Percentiles rank a stretch among this genome's conserved stretches.
These are phyloP conservation scores for Syngnathus rostellatus DNA, from an alignment of 2,797 vertebrate genomes.

Conservation along the genomic window DNA sequence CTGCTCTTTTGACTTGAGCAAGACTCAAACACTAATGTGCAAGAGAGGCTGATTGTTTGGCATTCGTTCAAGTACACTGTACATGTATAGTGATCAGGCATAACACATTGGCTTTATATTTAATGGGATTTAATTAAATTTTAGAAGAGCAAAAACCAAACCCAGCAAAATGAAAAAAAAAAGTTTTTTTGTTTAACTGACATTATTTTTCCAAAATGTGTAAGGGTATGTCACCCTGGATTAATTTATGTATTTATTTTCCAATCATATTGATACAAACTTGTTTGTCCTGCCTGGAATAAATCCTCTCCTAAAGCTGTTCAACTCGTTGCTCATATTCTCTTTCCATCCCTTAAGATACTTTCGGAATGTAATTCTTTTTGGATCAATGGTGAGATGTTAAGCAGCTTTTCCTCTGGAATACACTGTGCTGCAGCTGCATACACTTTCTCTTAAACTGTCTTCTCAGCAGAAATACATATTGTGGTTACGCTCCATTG, in stretches of 20 bases:
- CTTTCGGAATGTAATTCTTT: neutral
- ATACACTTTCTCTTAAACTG: neutral
- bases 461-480: neutral
- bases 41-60: neutral
- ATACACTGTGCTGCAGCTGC: neutral
- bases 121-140: neutral
- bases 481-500: neutral
- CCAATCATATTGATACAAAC: neutral
- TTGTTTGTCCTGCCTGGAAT: neutral
- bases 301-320: neutral
- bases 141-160: neutral
- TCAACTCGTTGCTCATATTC: neutral
- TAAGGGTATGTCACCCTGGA: neutral
- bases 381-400: neutral
- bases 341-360: neutral
- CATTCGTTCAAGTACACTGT: neutral
- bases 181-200: no score
- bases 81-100: neutral
- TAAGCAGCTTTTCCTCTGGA: neutral
- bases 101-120: neutral
- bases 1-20: conserved; percentile 35
- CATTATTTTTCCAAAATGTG: neutral
- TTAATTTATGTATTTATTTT: neutral
- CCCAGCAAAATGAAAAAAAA: neutral
- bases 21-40: conserved; percentile 18